Base-by-base conservation (phyloP, 2,113 vertebrate genomes). In the Strix aluco region DNA sequence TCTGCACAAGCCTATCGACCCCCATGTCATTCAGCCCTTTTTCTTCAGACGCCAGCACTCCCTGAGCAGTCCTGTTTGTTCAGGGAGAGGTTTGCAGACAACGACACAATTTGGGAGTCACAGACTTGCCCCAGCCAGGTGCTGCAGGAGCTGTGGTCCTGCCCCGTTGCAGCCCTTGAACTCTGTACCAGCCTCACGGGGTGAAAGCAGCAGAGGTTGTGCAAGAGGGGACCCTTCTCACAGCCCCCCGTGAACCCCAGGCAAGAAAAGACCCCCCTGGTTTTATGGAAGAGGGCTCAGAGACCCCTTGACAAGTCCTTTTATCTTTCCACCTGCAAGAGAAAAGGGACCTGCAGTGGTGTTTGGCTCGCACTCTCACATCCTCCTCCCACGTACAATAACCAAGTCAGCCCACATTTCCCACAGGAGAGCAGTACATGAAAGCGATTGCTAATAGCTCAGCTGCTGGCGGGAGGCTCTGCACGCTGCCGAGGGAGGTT, bases 141-240 rank as follows among this genome's bases (percentile, higher is more conserved):
- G 6, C 54, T 27, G 46, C 25, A 40, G 52, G 54, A 81, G 7
- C 32, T 9, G 29, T 2, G 32, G 29, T 47, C 36, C 40, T 47
- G 21, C 14, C 54, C 23, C 0, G 0, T 25, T 25, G 44, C 66
- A 54, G 13, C n/a, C 58, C 34, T 57, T 5, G 2, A 15, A 12
- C 20, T 62, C 69, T 8, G 1, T 3, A 6, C 36, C 36, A 47
- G 1, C 44, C 22, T 10, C 3, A 2, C 0, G 1, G 25, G 21
- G 62, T 17, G 2, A 79, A 10, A 79, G 5, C 81, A 29, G 25
- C 29, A 30, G 61, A 49, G 27, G 8, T 19, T 34, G 0, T 29
- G 7, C 5, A 4, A 57, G 23, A 55, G 5, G 7, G 10, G 20
- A 1, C 16, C 10, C 27, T 30, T 9, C 54, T 38, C 47, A 40